These are phyloP conservation scores for Palloptera scutellata DNA, from an alignment of 2,888 invertebrate species.

Conservation along the genomic window DNA sequence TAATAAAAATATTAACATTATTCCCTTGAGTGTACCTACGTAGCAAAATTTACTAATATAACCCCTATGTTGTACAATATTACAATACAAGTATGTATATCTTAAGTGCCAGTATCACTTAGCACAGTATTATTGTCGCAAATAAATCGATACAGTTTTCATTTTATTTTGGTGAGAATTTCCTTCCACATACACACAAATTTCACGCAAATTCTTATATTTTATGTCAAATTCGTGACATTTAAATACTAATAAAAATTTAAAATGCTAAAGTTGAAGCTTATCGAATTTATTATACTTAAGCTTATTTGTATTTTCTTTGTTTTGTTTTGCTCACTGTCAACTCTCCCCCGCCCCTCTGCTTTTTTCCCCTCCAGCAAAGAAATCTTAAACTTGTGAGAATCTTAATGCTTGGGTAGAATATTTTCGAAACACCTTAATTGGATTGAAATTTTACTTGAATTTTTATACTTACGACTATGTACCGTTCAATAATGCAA, in stretches of 20 bases:
- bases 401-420: neutral
- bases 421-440: conserved; percentile 13
- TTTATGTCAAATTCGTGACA: conserved; percentile 22
- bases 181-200: neutral
- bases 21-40: too few species aligned
- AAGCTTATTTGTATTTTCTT: neutral
- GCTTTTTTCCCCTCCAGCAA: neutral
- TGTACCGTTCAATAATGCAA: too few species aligned
- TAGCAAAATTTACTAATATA: too few species aligned
- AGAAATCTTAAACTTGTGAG: conserved; percentile 16
- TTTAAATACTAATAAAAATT: conserved; percentile 25
- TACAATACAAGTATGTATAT: too few species aligned
- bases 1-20: too few species aligned
- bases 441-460: conserved; percentile 18
- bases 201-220: neutral
- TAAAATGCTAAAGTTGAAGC: conserved; percentile 20
- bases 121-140: too few species aligned
- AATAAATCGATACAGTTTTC: neutral
- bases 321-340: neutral
- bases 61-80: too few species aligned
- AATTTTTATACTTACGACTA: too few species aligned
- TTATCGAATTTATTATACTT: conserved; percentile 21
- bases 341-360: neutral
- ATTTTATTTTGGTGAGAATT: conserved; percentile 21
- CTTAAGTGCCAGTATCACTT: too few species aligned